Percentiles rank a stretch among this genome's conserved stretches.
These are phyloP conservation scores for Athene noctua DNA, from an alignment of 2,113 vertebrate genomes.

Conservation along the genomic window DNA sequence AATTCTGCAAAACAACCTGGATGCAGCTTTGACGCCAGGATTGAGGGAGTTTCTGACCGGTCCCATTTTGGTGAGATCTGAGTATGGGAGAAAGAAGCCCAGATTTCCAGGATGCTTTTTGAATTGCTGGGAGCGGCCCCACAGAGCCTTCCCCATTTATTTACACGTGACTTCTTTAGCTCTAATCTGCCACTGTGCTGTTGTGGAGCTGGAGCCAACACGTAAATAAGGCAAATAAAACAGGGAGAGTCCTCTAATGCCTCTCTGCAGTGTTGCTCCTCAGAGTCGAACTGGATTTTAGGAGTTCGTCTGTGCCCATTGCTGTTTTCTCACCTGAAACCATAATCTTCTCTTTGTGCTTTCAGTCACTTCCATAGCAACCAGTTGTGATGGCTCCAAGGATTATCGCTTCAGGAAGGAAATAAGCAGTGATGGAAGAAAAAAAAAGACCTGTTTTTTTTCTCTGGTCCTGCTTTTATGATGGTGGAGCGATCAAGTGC, in stretches of 20 bases:
- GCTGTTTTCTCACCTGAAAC: slow-evolving; percentile 53
- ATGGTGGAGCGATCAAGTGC: not conserved
- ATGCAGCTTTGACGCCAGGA: not conserved
- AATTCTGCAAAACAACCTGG: accelerated
- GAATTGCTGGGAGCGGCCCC: not conserved
- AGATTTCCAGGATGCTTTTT: not conserved
- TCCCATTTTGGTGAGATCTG: not conserved
- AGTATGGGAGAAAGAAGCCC: not conserved
- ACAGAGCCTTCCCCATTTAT: not conserved
- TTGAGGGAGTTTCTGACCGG: not conserved
- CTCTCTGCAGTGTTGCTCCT: not conserved
- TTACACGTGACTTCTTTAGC: not conserved
- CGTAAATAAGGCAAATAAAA: not conserved
- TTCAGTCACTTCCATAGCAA: slow-evolving; percentile 58
- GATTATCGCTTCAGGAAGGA: slow-evolving; percentile 36
- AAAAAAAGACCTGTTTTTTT: not conserved
- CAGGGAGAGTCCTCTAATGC: not conserved
- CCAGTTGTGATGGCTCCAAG: slow-evolving; percentile 19
- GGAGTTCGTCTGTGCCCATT: not conserved
- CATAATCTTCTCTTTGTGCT: slow-evolving; percentile 50
- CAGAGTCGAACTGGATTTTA: not conserved
- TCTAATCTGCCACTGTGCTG: not conserved
- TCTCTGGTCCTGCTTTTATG: not conserved
- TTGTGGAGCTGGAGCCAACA: not conserved
- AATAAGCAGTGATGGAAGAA: slow-evolving; percentile 2